These are phyloP conservation scores for Bombus superbus DNA, from an alignment of 1,140 invertebrate genomes.

Conservation along the genomic window DNA sequence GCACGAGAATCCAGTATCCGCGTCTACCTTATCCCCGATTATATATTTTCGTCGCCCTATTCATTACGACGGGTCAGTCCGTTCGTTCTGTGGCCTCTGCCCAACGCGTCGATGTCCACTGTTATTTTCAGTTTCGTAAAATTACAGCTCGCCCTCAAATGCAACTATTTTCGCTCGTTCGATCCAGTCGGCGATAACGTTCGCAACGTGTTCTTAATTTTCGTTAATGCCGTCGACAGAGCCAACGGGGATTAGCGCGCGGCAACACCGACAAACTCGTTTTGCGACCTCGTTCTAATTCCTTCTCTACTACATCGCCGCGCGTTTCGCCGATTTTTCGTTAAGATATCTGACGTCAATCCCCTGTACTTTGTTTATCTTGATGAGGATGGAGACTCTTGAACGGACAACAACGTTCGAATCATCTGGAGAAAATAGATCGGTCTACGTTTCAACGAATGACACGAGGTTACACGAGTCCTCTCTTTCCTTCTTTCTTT, in stretches of 20 bases:
- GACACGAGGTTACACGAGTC: not conserved
- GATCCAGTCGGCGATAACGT: not conserved
- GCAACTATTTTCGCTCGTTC: not conserved
- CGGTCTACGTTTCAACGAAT: not conserved
- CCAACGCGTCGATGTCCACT: slow-evolving; percentile 3
- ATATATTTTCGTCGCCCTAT: slow-evolving; percentile 58
- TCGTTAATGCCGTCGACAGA: not conserved
- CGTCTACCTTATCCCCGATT: slow-evolving; percentile 41
- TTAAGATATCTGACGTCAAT: slow-evolving; percentile 21
- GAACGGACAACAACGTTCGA: not conserved
- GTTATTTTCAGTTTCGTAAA: slow-evolving; percentile 58
- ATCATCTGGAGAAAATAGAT: slow-evolving; percentile 15
- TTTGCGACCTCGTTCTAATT: slow-evolving; percentile 30
- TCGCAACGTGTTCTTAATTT: too few relatives aligned
- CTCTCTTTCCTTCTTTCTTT: too few relatives aligned
- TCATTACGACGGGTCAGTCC: slow-evolving; percentile 40
- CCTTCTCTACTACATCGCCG: not conserved
- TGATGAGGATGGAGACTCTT: not conserved
- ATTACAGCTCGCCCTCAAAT: not conserved
- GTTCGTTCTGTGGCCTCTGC: not conserved
- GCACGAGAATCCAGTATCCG: slow-evolving; percentile 51
- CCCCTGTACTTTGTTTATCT: not conserved
- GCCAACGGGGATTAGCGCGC: not conserved
- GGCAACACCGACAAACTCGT: slow-evolving; percentile 18
- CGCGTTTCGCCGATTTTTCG: slow-evolving; percentile 2